These are phyloP conservation scores for Osmoderma eremita DNA, from an alignment of 2,888 invertebrate genomes.

Conservation along the genomic window DNA sequence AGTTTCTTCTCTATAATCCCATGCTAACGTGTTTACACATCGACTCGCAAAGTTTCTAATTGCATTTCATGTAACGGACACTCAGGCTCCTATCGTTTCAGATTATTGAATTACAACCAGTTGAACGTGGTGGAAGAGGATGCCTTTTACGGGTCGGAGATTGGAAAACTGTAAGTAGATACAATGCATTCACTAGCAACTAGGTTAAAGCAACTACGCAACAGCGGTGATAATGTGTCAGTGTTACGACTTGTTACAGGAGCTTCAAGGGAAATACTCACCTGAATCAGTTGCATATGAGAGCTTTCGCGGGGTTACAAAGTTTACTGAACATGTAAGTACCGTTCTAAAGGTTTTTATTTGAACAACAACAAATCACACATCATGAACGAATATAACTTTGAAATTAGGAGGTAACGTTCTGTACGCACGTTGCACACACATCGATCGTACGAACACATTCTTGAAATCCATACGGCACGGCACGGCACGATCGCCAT, in stretches of 20 bases:
- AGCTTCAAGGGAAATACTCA: slow-evolving; percentile 78
- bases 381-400: background rate
- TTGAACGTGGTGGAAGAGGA: slow-evolving; percentile 75
- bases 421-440: too few species aligned
- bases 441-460: too few species aligned
- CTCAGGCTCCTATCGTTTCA: slow-evolving; percentile 59
- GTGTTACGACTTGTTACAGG: slow-evolving; percentile 64
- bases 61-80: background rate
- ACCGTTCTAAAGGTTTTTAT: slow-evolving; percentile 3
- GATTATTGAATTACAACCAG: slow-evolving; percentile 78
- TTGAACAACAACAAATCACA: too few species aligned
- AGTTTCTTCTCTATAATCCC: too few species aligned
- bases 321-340: slow-evolving; percentile 78
- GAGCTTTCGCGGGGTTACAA: slow-evolving; percentile 76
- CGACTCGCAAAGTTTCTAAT: too few species aligned
- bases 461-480: too few species aligned
- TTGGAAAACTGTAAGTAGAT: slow-evolving; percentile 69
- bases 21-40: too few species aligned
- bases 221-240: background rate
- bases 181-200: background rate
- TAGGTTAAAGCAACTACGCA: background rate
- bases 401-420: too few species aligned
- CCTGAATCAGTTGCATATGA: slow-evolving; percentile 70
- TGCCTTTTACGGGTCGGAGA: slow-evolving; percentile 81
- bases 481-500: too few species aligned